Evolutionary conservation across 1,140 invertebrate genomes (phyloP), one percentile per base, ranked within the genome.

Genomic region (Muscidifurax raptorellus): DNA sequence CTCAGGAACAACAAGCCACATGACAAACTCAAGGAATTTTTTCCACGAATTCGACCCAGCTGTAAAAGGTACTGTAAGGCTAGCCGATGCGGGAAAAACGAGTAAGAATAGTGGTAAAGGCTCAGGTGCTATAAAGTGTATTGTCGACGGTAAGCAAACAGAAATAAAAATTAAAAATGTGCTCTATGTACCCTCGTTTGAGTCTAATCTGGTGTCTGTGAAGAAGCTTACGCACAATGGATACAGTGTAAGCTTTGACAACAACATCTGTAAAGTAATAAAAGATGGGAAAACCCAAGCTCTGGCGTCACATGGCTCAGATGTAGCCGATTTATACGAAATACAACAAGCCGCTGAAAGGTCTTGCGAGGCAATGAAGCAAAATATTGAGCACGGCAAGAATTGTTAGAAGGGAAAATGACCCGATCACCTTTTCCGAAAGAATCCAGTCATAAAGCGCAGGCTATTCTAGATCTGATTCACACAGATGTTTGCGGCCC

Each of bases 1-100:
- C 52, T 86, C 85, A 69, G 85, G 69, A 59, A 72, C 78, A 28
- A 84, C 82, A n/a, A 84, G 76, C 28, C 78, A 86, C 25, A 84
- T 84, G 79, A 25, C 74, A 52, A 76, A 66, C 27, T 59, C 25
- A 7, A 64, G 36, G 28, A 64, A 81, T 36, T 76, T 71, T 82
- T 86, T 84, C 47, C 18, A 40, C 0, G 3, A 72, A 2, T 64
- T 78, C 10, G 78, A 86, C 27, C n/a, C 71, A 15, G 64, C 28
- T 5, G 44, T 22, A 18, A 76, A 84, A 59, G 71, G 81, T 15
- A 32, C 12, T 30, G 82, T 83, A 67, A 28, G 66, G 2, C 64
- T 83, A 18, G 82, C 82, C 36, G 72, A 83, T 22, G 77, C 30
- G 27, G 32, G 79, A 18, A 64, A 64, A 59, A 22, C 5, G 1